phyloP scores from a whole-genome alignment of 2,888 invertebrate species.

The Eristalis tenax region DNA sequence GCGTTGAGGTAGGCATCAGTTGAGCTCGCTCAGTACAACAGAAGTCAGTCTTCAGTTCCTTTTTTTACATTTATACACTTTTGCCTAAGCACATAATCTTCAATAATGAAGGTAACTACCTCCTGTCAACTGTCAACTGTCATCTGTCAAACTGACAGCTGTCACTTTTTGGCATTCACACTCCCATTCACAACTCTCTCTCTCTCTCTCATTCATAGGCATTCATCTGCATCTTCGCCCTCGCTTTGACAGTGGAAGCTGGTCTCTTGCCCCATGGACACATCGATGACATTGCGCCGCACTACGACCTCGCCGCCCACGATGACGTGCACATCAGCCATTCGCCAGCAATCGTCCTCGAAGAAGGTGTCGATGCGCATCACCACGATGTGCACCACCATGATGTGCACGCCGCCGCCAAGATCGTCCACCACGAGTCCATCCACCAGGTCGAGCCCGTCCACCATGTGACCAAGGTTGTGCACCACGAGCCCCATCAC shows the following conservation, averaged over 20 bases:
- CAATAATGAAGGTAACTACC: conserved; percentile 78
- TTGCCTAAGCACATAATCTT: conserved; percentile 78
- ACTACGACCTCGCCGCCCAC: conserved; percentile 75
- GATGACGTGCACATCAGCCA: conserved; percentile 78
- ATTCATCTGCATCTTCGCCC: conserved; percentile 78
- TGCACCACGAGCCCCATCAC: conserved; percentile 80
- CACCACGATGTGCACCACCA: conserved; percentile 74
- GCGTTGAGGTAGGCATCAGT: conserved; percentile 76
- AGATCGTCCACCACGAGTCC: conserved; percentile 78
- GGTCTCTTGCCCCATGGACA: conserved; percentile 78
- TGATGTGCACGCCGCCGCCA: conserved; percentile 75
- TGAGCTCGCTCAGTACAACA: conserved; percentile 75
- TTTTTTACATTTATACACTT: conserved; percentile 75
- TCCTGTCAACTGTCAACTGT: neutral
- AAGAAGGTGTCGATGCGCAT: conserved; percentile 73
- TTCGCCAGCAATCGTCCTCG: conserved; percentile 77
- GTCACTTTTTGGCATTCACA: conserved; percentile 5
- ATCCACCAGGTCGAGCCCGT: conserved; percentile 79
- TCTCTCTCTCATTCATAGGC: conserved; percentile 69
- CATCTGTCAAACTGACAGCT: neutral
- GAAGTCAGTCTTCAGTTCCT: conserved; percentile 73
- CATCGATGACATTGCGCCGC: conserved; percentile 73
- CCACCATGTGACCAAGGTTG: conserved; percentile 79
- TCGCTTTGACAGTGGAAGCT: conserved; percentile 76
- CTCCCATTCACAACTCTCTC: neutral